phyloP scores from a whole-genome alignment of 1,140 invertebrate species.

The Drosophila truncata region DNA sequence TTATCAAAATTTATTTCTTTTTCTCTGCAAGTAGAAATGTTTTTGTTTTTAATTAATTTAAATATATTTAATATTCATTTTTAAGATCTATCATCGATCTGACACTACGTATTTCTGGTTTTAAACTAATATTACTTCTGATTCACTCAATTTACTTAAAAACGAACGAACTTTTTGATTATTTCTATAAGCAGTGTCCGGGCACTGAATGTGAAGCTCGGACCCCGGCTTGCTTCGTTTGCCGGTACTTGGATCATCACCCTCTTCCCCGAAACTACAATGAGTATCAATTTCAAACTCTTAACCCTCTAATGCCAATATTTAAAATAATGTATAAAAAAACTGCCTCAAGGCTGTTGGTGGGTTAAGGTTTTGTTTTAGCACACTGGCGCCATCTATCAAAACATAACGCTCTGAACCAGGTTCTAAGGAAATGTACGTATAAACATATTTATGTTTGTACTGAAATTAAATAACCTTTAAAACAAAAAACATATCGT shows the following conservation, averaged over 20 bases:
- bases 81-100: no score
- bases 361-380: background rate
- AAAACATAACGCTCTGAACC: background rate
- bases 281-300: constrained; percentile 4
- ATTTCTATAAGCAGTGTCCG: background rate
- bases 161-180: background rate
- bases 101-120: no score
- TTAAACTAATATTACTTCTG: background rate
- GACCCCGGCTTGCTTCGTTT: background rate
- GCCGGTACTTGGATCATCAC: background rate
- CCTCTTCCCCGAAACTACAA: background rate
- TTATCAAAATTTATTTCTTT: background rate
- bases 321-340: background rate
- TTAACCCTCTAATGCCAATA: background rate
- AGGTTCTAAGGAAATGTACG: background rate
- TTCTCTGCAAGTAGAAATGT: background rate
- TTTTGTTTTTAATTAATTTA: no score
- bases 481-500: no score
- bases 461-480: background rate
- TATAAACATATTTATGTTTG: background rate
- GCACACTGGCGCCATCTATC: constrained; percentile 12
- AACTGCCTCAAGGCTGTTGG: background rate
- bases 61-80: no score
- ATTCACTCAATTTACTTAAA: background rate
- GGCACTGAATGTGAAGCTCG: background rate